Base-by-base conservation (phyloP, 2,797 vertebrate genomes). In the Syndactyla subalaris region DNA sequence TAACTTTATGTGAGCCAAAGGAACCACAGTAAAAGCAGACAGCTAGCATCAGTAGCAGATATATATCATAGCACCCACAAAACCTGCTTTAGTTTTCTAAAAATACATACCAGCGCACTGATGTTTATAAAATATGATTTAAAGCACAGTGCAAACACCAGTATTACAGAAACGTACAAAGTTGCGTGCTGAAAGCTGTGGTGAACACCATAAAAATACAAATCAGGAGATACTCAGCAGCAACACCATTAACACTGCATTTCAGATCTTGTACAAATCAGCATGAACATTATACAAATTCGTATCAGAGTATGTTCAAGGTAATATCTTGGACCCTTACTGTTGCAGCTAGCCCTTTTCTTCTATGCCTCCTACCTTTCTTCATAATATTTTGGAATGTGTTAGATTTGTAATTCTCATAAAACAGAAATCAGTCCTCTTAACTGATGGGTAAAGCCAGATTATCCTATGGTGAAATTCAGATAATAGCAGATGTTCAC, bases 191-290 rank as follows among this genome's bases (percentile, higher is more conserved):
- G 39, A 81, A 96, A 87, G n/a, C 52, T 70, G 34, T 46, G n/a
- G 63, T 91, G 65, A 89, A 52, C 20, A 45, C n/a, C 43, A 43
- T 86, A 85, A 93, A 94, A 93, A 76, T 41, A 92, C 36, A 76
- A 73, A 70, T 84, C 36, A 59, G 46, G 34, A 82, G 43, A 78
- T 66, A 61, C 45, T 66, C 51, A 66, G 62, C 79, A 91, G 48
- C 74, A 89, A 9, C 23, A 51, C 13, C 1, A 0, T 81, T 54
- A 91, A 59, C 51, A 54, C 12, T 59, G 34, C 12, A 13, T 66
- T 75, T 72, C 27, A 45, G 30, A n/a, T 68, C 46, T 88, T 81
- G 39, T 38, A 43, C 54, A 75, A 88, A 62, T 76, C 91, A 96
- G 92, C 79, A 68, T 52, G 73, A 92, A 10, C 63, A 32, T 75